A percentile compares a stretch with the other conserved stretches of the same genome.
phyloP scores from a whole-genome alignment of 2,113 vertebrate genomes.

The Peromyscus polionotus region DNA sequence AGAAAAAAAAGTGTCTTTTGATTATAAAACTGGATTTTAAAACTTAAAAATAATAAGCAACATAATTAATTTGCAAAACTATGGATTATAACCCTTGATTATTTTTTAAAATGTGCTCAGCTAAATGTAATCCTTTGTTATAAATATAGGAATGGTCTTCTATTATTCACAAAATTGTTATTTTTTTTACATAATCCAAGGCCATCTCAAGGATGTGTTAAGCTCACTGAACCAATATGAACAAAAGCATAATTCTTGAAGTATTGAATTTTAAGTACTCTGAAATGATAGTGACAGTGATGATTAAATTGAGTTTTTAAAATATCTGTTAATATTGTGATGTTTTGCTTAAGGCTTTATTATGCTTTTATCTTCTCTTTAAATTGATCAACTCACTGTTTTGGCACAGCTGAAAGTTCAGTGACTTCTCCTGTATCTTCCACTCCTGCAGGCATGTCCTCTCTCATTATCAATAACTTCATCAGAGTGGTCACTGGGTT shows the following conservation, averaged over 20 bases:
- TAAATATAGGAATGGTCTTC: slow-evolving; percentile 62
- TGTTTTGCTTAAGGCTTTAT: slow-evolving; percentile 56
- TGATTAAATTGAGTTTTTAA: slow-evolving; percentile 61
- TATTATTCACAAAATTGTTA: slow-evolving; percentile 57
- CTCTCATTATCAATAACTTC: background rate
- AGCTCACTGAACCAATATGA: slow-evolving; percentile 20
- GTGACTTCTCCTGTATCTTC: background rate
- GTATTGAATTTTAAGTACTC: slow-evolving; percentile 61
- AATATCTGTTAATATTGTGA: slow-evolving; percentile 5
- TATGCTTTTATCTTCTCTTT: background rate
- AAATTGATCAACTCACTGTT: background rate
- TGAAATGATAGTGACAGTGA: slow-evolving; percentile 59
- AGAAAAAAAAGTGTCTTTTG: background rate
- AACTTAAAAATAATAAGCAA: slow-evolving; percentile 31
- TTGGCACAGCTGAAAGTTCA: background rate
- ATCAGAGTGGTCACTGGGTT: background rate
- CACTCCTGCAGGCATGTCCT: background rate
- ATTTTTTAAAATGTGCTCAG: slow-evolving; percentile 68
- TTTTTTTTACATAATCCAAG: slow-evolving; percentile 60
- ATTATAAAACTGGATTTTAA: slow-evolving; percentile 59
- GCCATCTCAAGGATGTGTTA: slow-evolving; percentile 62
- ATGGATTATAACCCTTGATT: slow-evolving; percentile 64
- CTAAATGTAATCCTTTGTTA: slow-evolving; percentile 61
- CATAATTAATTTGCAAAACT: slow-evolving; percentile 69
- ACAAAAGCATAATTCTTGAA: slow-evolving; percentile 39